These are phyloP conservation scores for Larimichthys polyactis DNA, from an alignment of 2,113 vertebrate genomes.

Conservation along the genomic window DNA sequence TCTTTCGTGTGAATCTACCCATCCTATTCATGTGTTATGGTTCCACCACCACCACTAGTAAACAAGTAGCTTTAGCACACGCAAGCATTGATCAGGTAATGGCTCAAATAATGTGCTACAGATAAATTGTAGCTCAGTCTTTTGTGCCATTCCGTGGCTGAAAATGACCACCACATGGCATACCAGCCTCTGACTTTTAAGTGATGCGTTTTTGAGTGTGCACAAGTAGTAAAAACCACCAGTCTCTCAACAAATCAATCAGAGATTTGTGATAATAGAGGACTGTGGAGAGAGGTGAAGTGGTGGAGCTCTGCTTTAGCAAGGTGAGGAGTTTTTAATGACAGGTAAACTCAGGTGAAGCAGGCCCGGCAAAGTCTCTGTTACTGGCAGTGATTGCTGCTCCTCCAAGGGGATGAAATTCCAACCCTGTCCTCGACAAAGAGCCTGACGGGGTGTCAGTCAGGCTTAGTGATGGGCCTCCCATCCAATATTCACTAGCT, in stretches of 20 bases:
- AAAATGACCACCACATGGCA: constrained; percentile 17
- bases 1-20: constrained; percentile 60
- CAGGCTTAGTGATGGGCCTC: constrained; percentile 83
- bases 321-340: constrained; percentile 63
- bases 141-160: constrained; percentile 25
- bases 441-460: constrained; percentile 81
- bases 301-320: constrained; percentile 19
- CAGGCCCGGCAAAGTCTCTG: constrained; percentile 63
- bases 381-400: constrained; percentile 82
- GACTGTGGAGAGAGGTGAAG: constrained; percentile 17
- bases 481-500: constrained; percentile 87
- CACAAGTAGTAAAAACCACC: constrained; percentile 18
- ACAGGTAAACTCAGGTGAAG: constrained; percentile 82
- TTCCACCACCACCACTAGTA: constrained; percentile 29
- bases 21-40: constrained; percentile 41
- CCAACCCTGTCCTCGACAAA: constrained; percentile 82
- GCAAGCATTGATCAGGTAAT: not conserved
- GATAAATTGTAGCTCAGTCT: not conserved
- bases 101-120: constrained; percentile 11
- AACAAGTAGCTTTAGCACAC: constrained; percentile 29
- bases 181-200: constrained; percentile 21
- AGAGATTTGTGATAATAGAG: constrained; percentile 28
- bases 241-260: constrained; percentile 22
- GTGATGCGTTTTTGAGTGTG: constrained; percentile 5
- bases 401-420: constrained; percentile 83